A percentile compares a stretch with the other conserved stretches of the same genome.
Conservation (phyloP, 2,797 vertebrate species). For the Yasuhikotakia modesta region DNA sequence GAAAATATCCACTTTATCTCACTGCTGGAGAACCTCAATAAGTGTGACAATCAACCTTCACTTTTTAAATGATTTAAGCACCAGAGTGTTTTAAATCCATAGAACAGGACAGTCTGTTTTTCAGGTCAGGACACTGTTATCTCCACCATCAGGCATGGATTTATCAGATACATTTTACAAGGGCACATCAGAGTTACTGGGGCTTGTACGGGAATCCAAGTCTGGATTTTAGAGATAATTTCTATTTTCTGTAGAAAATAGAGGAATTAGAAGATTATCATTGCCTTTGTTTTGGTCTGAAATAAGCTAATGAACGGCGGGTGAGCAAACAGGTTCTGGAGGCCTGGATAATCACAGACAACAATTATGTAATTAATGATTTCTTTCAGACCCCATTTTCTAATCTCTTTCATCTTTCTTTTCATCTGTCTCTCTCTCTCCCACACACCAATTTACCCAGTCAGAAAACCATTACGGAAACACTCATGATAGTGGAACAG, state of each 20-base stretch:
- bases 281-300: slow-evolving; percentile 18
- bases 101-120: background rate
- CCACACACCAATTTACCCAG: slow-evolving; percentile 2
- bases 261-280: slow-evolving; percentile 7
- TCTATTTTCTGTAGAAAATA: background rate
- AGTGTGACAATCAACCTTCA: background rate
- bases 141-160: background rate
- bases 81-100: background rate
- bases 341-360: slow-evolving; percentile 28
- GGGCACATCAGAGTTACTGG: background rate
- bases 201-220: background rate
- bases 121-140: background rate
- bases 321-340: slow-evolving; percentile 16
- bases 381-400: slow-evolving; percentile 37
- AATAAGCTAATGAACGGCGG: slow-evolving; percentile 27
- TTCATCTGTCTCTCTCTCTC: background rate
- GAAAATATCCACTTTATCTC: background rate
- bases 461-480: slow-evolving; percentile 6
- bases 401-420: background rate
- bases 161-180: background rate
- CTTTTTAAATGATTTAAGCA: background rate
- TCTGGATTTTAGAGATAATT: background rate
- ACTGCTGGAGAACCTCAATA: background rate
- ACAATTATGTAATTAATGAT: slow-evolving; percentile 38
- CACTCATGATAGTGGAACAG: background rate